Evolutionary conservation across 2,113 vertebrate genomes (phyloP).

Genomic region (Coracopsis vasa): DNA sequence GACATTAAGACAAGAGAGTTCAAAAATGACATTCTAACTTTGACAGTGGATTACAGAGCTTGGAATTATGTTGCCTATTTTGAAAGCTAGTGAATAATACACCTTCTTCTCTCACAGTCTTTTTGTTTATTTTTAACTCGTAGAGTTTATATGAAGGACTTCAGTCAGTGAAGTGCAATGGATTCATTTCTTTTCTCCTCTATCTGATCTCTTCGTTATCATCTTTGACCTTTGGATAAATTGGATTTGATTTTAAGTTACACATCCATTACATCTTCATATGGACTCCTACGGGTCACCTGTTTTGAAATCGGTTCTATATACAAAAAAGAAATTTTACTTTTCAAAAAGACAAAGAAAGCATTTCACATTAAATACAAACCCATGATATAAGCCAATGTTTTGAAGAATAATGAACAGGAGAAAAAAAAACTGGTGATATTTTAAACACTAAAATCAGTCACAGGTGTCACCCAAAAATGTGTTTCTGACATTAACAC

Average conservation of each 20-base stretch:
- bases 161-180: neutral
- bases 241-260: constrained; percentile 53
- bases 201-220: neutral
- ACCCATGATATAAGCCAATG: neutral
- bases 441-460: neutral
- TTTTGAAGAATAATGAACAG: neutral
- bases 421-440: neutral
- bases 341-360: neutral
- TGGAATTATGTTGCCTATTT: neutral
- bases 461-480: neutral
- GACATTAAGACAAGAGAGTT: neutral
- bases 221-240: constrained; percentile 39
- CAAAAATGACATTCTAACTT: neutral
- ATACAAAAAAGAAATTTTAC: neutral
- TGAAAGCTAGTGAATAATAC: neutral
- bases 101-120: neutral
- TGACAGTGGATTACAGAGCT: neutral
- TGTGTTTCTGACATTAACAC: neutral
- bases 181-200: neutral
- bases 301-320: neutral
- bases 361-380: neutral
- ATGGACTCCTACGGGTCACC: neutral
- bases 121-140: neutral
- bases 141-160: neutral
- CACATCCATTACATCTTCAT: neutral